Percentiles rank a stretch among this genome's conserved stretches.
Evolutionary conservation across 2,797 vertebrate species (phyloP).

Genomic region (Enteromius unitaeniatus): DNA sequence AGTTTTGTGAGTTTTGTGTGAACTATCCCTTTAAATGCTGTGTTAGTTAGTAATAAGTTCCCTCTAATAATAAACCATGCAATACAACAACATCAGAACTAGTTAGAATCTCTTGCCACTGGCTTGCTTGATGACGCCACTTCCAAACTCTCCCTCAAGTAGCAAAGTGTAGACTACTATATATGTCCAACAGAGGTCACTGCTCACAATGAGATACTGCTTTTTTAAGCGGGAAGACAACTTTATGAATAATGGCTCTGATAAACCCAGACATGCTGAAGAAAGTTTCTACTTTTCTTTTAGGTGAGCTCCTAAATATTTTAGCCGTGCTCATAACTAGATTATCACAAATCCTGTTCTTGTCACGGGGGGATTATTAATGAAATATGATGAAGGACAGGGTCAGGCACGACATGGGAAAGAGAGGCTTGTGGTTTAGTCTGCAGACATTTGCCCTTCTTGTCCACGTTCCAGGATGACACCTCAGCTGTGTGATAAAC

Average conservation of each 20-base stretch:
- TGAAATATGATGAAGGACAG: conserved; percentile 31
- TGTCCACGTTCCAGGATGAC: conserved; percentile 41
- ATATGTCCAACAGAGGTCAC: conserved; percentile 46
- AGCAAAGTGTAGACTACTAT: neutral
- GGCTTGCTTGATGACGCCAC: neutral
- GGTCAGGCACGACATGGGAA: conserved; percentile 32
- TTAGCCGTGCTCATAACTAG: conserved; percentile 22
- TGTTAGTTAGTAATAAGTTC: neutral
- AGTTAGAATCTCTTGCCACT: neutral
- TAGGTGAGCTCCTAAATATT: conserved; percentile 18
- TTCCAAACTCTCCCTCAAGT: neutral
- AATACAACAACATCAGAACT: neutral
- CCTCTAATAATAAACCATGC: neutral
- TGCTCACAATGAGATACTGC: neutral
- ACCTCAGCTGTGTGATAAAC: conserved; percentile 49
- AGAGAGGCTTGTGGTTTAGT: conserved; percentile 46
- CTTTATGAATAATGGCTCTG: neutral
- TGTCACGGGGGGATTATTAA: conserved; percentile 20
- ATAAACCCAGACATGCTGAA: neutral
- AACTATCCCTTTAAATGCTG: neutral
- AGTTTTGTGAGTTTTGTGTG: neutral
- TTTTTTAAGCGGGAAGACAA: neutral
- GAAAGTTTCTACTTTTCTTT: conserved; percentile 14
- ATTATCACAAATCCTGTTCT: conserved; percentile 35
- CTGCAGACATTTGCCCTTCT: conserved; percentile 49